These are phyloP conservation scores for Tachuris rubrigastra DNA, from an alignment of 2,113 vertebrate genomes.

Conservation along the genomic window DNA sequence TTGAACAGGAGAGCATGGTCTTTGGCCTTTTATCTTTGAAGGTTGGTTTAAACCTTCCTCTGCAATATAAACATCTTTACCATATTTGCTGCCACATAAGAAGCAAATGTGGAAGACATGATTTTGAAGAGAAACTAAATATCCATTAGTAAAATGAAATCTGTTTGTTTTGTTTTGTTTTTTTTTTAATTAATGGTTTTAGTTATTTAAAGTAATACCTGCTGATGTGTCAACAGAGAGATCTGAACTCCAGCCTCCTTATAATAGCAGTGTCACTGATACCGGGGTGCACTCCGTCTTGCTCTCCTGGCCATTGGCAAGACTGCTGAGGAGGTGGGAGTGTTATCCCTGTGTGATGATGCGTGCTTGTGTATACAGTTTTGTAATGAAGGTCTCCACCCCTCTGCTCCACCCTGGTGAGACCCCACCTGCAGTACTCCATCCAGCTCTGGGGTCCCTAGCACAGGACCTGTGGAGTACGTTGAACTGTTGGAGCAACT, in stretches of 20 bases:
- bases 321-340: background rate
- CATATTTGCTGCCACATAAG: background rate
- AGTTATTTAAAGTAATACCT: background rate
- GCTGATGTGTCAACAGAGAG: background rate
- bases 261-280: background rate
- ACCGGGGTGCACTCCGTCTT: background rate
- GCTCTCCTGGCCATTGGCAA: background rate
- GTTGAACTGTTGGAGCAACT: rapidly evolving
- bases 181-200: rapidly evolving
- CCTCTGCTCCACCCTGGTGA: background rate
- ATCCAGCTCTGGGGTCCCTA: background rate
- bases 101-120: background rate
- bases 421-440: background rate
- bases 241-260: background rate
- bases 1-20: background rate
- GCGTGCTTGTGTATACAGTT: rapidly evolving
- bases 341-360: background rate
- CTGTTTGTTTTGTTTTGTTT: no score
- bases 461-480: background rate
- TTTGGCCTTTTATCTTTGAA: background rate
- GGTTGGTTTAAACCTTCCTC: background rate
- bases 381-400: background rate
- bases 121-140: background rate
- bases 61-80: background rate
- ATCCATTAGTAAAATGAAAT: background rate